Evolutionary conservation across 2,113 vertebrate genomes (phyloP), one percentile per base, ranked within the genome.

Genomic region (Peucedramus taeniatus): DNA sequence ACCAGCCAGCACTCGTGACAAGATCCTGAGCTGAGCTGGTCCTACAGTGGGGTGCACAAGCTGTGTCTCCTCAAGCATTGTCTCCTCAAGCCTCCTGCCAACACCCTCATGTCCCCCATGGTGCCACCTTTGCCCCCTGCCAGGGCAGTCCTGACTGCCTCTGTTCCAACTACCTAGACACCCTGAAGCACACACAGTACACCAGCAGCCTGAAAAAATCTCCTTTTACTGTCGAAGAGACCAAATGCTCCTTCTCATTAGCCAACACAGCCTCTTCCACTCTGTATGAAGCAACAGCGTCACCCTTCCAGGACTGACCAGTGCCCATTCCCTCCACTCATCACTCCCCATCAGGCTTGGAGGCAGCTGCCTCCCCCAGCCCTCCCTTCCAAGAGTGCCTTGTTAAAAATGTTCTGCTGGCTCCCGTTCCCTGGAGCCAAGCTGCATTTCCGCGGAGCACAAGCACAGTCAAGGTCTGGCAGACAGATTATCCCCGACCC

Each of bases 401-500:
- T 68, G 86, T 88, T 95, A 86, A 93, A 96, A 96, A 95, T 57
- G 42, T 89, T 83, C 64, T 91, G 64, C 74, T 47, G 47, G 37
- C 49, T 94, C 60, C 77, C 83, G 53, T 72, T 89, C 69, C 33
- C n/a, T 57, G 4, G 2, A 91, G 63, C 31, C 81, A 68, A 89
- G 78, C 84, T 63, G 49, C 64, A 78, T 28, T 40, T 81, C 39
- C 2, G 0, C 2, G 0, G 76, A 74, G 28, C n/a, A 26, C 57
- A 49, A 80, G 74, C 39, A 83, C 50, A 68, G 70, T 45, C 17
- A 18, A 64, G 60, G 44, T 49, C 47, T 2, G 1, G 50, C 54
- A 78, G 68, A 80, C 27, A 69, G 90, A 89, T 78, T 35, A 94
- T 61, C 30, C n/a, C 17, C 49, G 19, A 79, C 28, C 35, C 37